phyloP scores from a whole-genome alignment of 2,113 vertebrate genomes.

The Anhinga anhinga region DNA sequence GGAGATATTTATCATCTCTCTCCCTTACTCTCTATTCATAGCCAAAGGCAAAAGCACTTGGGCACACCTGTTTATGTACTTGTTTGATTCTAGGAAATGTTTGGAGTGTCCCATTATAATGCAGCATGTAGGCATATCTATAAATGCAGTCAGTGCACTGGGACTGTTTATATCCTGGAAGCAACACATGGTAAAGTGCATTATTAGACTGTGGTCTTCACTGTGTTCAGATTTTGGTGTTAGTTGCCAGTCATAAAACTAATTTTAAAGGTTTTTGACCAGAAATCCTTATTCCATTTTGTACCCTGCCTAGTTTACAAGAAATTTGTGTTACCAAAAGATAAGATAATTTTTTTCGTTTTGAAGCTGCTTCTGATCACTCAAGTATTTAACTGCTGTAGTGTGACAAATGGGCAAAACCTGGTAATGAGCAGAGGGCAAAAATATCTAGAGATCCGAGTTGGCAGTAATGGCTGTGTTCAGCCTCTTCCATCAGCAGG shows the following conservation, averaged over 20 bases:
- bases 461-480: neutral
- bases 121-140: neutral
- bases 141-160: neutral
- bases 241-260: neutral
- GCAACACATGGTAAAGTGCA: neutral
- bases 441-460: constrained; percentile 10
- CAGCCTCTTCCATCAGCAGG: neutral
- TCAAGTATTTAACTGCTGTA: neutral
- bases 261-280: neutral
- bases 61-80: neutral
- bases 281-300: neutral
- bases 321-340: neutral
- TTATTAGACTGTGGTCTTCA: neutral
- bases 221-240: neutral
- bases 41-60: neutral
- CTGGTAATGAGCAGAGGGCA: neutral
- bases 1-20: neutral
- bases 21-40: neutral
- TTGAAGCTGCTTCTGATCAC: neutral
- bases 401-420: neutral
- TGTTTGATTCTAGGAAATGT: neutral
- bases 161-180: neutral
- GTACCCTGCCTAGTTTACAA: neutral
- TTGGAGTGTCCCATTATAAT: rapidly evolving
- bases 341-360: neutral